Evolutionary conservation across 2,113 vertebrate genomes (phyloP).

Genomic region (Cephalopholis sonnerati): DNA sequence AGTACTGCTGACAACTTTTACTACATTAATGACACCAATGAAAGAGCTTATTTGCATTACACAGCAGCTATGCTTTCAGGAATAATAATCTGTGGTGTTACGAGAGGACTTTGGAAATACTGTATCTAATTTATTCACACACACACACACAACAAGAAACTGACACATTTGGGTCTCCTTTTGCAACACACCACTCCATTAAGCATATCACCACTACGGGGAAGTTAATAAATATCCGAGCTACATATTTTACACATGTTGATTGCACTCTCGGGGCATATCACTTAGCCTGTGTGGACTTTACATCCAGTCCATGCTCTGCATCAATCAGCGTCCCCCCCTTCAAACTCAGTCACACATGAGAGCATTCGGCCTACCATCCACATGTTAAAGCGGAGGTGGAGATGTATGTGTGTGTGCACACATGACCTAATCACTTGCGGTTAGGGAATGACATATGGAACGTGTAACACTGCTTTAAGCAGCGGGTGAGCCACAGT

Average conservation of each 20-base stretch:
- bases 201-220: conserved; percentile 15
- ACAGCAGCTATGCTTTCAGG: not conserved
- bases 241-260: conserved; percentile 55
- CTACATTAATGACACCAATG: not conserved
- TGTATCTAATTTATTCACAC: not conserved
- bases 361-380: not conserved
- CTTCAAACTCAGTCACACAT: conserved; percentile 21
- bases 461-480: conserved; percentile 38
- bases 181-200: conserved; percentile 14
- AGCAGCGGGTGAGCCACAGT: conserved; percentile 64
- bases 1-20: not conserved
- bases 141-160: not conserved
- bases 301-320: conserved; percentile 37
- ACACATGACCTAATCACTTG: conserved; percentile 56
- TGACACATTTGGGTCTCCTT: not conserved
- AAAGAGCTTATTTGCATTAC: not conserved
- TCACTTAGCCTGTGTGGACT: conserved; percentile 45
- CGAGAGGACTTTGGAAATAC: not conserved
- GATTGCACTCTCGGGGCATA: conserved; percentile 61
- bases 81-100: not conserved
- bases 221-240: conserved; percentile 63
- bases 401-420: conserved; percentile 16
- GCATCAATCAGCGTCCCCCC: conserved; percentile 43
- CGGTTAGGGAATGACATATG: conserved; percentile 61
- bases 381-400: not conserved